phyloP scores from a whole-genome alignment of 2,888 invertebrate species.

The Patella depressa region DNA sequence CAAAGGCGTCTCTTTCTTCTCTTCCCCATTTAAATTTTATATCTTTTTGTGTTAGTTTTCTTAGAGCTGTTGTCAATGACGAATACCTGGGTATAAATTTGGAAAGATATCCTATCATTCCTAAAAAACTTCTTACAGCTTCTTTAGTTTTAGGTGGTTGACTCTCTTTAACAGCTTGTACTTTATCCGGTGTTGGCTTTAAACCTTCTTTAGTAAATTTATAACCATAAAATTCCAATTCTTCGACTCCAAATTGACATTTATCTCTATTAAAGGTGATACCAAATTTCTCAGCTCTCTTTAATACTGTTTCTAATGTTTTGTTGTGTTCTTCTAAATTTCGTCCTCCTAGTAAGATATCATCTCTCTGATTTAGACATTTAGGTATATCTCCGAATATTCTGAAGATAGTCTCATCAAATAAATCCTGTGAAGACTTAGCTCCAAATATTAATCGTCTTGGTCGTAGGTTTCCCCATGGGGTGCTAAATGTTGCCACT shows the following conservation, averaged over 20 bases:
- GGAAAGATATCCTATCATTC: slow-evolving; percentile 1
- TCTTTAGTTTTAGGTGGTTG: neutral
- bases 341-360: neutral
- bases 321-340: neutral
- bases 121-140: neutral
- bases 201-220: neutral
- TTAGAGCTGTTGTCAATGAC: neutral
- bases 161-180: neutral
- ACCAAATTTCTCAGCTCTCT: neutral
- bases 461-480: neutral
- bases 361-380: neutral
- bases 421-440: neutral
- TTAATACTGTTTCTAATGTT: neutral
- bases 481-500: neutral
- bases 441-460: slow-evolving; percentile 3
- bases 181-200: slow-evolving; percentile 3
- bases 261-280: neutral
- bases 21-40: slow-evolving; percentile 9
- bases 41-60: neutral
- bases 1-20: neutral
- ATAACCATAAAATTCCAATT: neutral
- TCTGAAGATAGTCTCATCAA: neutral
- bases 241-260: neutral
- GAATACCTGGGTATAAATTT: neutral
- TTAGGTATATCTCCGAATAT: neutral